Evolutionary conservation across 64 coral and sea anemone genomes (phyloP), one percentile per base, ranked within the genome.

Genomic region (Porites australiensis): DNA sequence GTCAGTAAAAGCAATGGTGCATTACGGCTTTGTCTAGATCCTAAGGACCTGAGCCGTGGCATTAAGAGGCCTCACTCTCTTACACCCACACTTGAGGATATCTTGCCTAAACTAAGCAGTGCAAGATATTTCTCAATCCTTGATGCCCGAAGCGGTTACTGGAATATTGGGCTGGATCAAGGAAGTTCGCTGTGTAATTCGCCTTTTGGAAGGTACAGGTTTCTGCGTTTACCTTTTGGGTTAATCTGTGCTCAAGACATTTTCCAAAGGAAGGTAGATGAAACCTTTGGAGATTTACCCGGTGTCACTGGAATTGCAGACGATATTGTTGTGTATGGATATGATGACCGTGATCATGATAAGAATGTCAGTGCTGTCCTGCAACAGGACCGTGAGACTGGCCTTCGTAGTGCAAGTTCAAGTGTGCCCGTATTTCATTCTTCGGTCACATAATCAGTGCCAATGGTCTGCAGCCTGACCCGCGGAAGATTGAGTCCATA

Each of bases 291-390:
- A 10, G 87, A 77, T 73, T 73, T 89, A 46, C 72, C 52, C 18
- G 87, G 87, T 19, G 87, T 89, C n/a, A 89, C 73, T 5, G 74
- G 61, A 13, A 89, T 89, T 59, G 55, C 87, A 61, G 87, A 89
- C 66, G 87, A 89, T 23, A 89, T 88, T 23, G 14, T 88, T 44
- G 72, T 88, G 6, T 77, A 75, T 53, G 77, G 89, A 3, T 83
- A 49, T 20, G 88, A 90, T 59, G 4, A 15, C 54, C 79, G 88
- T 51, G 76, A 90, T 81, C 76, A 90, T 79, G 79, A 91, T 43
- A 15, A 57, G 23, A 89, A 94, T 21, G 77, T 94, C 16, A 37
- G 19, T 22, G 70, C 79, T 71, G 86, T 94, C 16, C 88, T 89
- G 58, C 70, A 74, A 57, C 74, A 20, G 45, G 92, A 78, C 16